Evolutionary conservation across 2,888 invertebrate genomes (phyloP), one percentile per base, ranked within the genome.

Genomic region (Dendrolimus pini): DNA sequence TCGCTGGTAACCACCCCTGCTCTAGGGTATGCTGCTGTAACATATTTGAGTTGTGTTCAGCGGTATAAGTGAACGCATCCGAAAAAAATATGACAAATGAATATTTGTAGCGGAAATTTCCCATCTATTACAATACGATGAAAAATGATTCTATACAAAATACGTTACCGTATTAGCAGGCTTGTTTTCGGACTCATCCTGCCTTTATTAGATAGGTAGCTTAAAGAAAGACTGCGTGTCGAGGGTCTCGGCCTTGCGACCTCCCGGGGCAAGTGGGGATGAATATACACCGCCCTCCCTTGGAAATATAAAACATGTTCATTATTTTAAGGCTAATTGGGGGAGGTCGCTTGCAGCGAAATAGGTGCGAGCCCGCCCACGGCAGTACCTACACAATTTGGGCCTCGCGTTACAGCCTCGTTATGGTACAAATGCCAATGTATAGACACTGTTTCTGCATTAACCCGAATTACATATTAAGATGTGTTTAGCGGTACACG

Each of bases 241-340:
- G 74, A 78, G 81, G 80, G 81, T 78, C 76, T 68, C 74, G 74
- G 74, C 79, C 82, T 81, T 81, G 84, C 83, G 86, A 86, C 87
- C 88, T 87, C 88, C 85, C 81, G 85, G 85, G 88, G 87, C 85
- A 84, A 85, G 79, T 78, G 79, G 85, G 85, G 85, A 82, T 80
- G 80, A 85, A 80, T 84, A 87, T 86, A 88, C 73, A 82, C 85
- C 85, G 84, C 85, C 83, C 85, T 85, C 85, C 75, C 78, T 80
- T 85, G 83, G 80, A 88, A 89, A 88, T 89, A 91, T 89, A 89
- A 89, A 91, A 89, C 90, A 90, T 89, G 89, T 90, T 91, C 90
- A 90, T 91, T 91, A 91, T 90, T 89, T 88, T 85, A 85, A 84
- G 85, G 89, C 89, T 91, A 91, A 91, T 91, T 91, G 91, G 90